phyloP scores from a whole-genome alignment of 1,140 invertebrate genomes.

The Amphibalanus amphitrite region DNA sequence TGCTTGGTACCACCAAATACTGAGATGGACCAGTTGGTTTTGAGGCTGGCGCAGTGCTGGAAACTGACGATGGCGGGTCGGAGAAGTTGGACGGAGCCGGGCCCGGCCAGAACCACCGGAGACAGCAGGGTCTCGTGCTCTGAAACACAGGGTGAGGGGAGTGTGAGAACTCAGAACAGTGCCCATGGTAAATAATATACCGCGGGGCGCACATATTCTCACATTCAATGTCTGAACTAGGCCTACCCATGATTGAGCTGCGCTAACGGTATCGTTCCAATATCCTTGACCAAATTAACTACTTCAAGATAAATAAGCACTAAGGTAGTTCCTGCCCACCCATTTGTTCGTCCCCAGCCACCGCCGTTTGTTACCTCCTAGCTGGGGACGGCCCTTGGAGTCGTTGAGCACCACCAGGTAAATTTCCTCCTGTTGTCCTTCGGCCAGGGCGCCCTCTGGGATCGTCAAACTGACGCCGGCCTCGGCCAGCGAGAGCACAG shows the following conservation, averaged over 20 bases:
- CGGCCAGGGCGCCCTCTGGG: neutral
- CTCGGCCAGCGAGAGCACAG: neutral
- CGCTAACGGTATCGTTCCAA: too few species aligned
- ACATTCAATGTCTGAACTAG: too few species aligned
- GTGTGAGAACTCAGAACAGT: too few species aligned
- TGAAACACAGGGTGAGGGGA: too few species aligned
- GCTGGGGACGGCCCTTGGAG: neutral
- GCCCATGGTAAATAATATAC: too few species aligned
- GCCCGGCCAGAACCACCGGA: slow-evolving; percentile 31
- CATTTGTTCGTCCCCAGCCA: too few species aligned
- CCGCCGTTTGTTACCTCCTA: neutral
- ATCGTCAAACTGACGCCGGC: neutral
- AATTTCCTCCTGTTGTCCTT: neutral
- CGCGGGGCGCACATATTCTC: too few species aligned
- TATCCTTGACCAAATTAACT: too few species aligned
- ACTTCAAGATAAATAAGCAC: too few species aligned
- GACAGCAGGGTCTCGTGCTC: slow-evolving; percentile 27
- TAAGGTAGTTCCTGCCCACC: too few species aligned
- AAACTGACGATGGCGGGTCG: neutral
- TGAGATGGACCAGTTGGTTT: neutral
- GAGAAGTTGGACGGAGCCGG: slow-evolving; percentile 25
- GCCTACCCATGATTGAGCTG: too few species aligned
- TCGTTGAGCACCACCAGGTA: neutral
- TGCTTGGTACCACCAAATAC: neutral
- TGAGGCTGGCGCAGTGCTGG: neutral